Percentiles rank a stretch among this genome's conserved stretches.
Evolutionary conservation across 2,113 vertebrate species (phyloP).

Genomic region (Pungitius pungitius): DNA sequence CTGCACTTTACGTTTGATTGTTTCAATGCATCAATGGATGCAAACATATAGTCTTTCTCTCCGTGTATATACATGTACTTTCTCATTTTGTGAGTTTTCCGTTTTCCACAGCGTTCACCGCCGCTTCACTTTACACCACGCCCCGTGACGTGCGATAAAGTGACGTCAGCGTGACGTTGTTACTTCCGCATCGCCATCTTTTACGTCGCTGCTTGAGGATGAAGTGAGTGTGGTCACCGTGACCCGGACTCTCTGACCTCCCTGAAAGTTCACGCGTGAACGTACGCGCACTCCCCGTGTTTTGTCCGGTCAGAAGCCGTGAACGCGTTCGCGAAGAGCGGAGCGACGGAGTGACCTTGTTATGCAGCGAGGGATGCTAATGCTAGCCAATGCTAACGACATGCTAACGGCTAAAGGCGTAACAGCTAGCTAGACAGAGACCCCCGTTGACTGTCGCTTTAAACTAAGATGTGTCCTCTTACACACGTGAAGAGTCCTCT

Average conservation of each 20-base stretch:
- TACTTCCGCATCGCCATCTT: slow-evolving; percentile 22
- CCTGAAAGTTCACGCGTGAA: background rate
- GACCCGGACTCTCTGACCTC: slow-evolving; percentile 3
- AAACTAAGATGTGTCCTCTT: accelerated
- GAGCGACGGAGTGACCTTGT: background rate
- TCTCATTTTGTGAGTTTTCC: background rate
- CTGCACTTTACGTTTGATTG: no score
- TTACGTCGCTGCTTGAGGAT: background rate
- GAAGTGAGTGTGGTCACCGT: background rate
- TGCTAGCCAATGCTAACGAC: slow-evolving; percentile 24
- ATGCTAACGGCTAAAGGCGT: background rate
- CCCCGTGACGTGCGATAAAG: background rate
- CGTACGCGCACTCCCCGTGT: background rate
- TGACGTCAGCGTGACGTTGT: slow-evolving; percentile 7
- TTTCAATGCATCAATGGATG: no score
- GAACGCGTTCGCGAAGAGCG: accelerated
- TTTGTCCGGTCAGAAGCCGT: accelerated
- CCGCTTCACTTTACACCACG: background rate
- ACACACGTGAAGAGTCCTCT: no score
- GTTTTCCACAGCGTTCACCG: background rate
- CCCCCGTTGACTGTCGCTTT: background rate
- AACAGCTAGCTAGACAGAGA: background rate
- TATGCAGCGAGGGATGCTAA: slow-evolving; percentile 35
- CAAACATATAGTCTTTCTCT: no score
- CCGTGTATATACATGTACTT: no score